Percentiles rank a stretch among this genome's conserved stretches.
Conservation (phyloP, 2,888 invertebrate species). For the Mythimna impura region DNA sequence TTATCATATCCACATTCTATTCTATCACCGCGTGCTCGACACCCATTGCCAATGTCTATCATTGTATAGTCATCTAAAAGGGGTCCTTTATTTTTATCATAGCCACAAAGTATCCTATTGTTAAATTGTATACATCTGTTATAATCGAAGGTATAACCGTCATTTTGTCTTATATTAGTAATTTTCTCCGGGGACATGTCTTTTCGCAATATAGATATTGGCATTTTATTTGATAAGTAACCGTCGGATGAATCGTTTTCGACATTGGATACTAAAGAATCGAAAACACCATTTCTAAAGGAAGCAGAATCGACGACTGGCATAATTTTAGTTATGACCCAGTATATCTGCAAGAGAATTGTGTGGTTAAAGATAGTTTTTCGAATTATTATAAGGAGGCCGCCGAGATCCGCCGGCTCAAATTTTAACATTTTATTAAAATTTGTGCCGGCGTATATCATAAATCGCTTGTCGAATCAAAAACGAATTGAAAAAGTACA, state of each 20-base stretch:
- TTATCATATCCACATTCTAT: constrained; percentile 82
- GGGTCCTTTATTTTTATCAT: constrained; percentile 77
- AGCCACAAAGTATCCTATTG: constrained; percentile 81
- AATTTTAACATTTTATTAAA: background rate
- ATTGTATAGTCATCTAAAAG: constrained; percentile 57
- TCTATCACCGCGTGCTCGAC: constrained; percentile 76
- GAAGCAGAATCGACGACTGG: constrained; percentile 69
- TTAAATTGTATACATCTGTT: constrained; percentile 74
- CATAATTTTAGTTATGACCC: constrained; percentile 59
- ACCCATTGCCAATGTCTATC: constrained; percentile 74
- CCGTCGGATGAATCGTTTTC: constrained; percentile 34
- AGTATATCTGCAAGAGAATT: constrained; percentile 65
- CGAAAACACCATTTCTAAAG: constrained; percentile 69
- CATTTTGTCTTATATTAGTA: constrained; percentile 35
- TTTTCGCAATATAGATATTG: constrained; percentile 7
- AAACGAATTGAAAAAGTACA: background rate
- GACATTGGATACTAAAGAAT: constrained; percentile 59
- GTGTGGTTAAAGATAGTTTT: constrained; percentile 1
- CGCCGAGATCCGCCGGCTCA: no score
- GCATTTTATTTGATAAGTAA: constrained; percentile 43
- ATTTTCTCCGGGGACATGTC: background rate
- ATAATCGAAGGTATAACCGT: constrained; percentile 77
- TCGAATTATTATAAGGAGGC: background rate
- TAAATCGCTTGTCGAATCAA: background rate
- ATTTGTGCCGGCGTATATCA: no score